Evolutionary conservation across 2,797 vertebrate genomes (phyloP).

Genomic region (Phalanger gymnotis): DNA sequence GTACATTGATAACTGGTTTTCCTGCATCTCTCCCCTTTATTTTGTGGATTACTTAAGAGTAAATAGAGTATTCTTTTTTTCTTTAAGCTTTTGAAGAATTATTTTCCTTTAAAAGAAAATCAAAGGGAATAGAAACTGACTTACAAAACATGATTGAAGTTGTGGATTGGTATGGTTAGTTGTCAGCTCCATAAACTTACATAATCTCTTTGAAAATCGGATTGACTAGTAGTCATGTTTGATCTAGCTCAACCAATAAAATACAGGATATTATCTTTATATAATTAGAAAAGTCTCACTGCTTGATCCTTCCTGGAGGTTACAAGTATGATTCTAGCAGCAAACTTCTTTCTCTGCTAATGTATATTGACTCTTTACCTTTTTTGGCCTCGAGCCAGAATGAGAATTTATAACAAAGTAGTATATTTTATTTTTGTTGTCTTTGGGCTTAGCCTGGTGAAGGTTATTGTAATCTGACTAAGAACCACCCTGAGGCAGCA

Average conservation of each 20-base stretch:
- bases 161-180: background rate
- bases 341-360: background rate
- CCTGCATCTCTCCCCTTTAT: background rate
- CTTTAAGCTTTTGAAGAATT: constrained; percentile 51
- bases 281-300: background rate
- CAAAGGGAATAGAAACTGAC: constrained; percentile 30
- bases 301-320: constrained; percentile 49
- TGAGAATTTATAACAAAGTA: background rate
- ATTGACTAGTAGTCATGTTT: constrained; percentile 13
- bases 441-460: background rate
- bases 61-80: constrained; percentile 19
- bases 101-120: constrained; percentile 44
- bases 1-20: constrained; percentile 12
- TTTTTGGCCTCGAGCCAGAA: constrained; percentile 36
- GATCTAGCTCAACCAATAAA: constrained; percentile 51
- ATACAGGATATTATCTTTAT: constrained; percentile 36
- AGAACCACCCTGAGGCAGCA: background rate
- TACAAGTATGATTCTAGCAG: background rate
- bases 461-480: background rate
- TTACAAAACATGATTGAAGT: constrained; percentile 12
- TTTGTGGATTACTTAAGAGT: background rate
- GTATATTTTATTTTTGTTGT: constrained; percentile 44
- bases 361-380: background rate
- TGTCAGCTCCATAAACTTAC: background rate
- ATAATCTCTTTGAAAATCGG: constrained; percentile 53